These are phyloP conservation scores for Marisa cornuarietis DNA, from an alignment of 1,140 invertebrate species.

Conservation along the genomic window DNA sequence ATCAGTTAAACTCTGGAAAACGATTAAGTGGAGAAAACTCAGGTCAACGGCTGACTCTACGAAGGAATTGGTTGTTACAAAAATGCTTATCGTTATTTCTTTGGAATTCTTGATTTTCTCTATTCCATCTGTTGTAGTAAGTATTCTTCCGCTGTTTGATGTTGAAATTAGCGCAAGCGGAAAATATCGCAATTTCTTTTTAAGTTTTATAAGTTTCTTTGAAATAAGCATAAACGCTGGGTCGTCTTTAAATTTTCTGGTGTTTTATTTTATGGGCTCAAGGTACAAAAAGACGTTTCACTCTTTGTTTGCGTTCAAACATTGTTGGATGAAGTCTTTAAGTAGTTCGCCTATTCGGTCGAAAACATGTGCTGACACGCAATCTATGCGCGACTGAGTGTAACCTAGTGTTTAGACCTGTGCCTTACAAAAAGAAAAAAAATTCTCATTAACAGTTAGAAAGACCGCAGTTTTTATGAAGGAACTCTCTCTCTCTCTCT, in stretches of 20 bases:
- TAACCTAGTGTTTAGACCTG: too few relatives aligned
- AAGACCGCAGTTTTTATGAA: too few relatives aligned
- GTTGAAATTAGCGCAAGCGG: background rate
- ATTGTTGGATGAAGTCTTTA: too few relatives aligned
- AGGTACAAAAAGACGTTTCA: background rate
- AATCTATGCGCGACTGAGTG: too few relatives aligned
- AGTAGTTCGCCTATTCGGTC: too few relatives aligned
- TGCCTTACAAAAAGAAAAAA: too few relatives aligned
- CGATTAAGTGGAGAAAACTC: background rate
- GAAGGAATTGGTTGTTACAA: slow-evolving; percentile 2
- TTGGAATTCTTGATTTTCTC: slow-evolving; percentile 3
- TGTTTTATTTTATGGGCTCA: slow-evolving; percentile 8
- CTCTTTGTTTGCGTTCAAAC: background rate
- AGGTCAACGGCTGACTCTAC: background rate
- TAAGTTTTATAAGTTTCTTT: background rate
- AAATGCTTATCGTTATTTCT: slow-evolving; percentile 11
- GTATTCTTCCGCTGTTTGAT: background rate
- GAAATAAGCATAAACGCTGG: background rate
- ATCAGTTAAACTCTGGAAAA: background rate
- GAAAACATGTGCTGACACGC: too few relatives aligned
- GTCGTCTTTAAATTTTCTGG: slow-evolving; percentile 5
- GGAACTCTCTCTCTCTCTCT: too few relatives aligned
- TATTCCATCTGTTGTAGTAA: background rate
- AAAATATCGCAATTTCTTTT: background rate
- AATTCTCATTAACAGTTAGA: too few relatives aligned